Evolutionary conservation across 2,888 invertebrate genomes (phyloP).

Genomic region (Laspeyria flexula): DNA sequence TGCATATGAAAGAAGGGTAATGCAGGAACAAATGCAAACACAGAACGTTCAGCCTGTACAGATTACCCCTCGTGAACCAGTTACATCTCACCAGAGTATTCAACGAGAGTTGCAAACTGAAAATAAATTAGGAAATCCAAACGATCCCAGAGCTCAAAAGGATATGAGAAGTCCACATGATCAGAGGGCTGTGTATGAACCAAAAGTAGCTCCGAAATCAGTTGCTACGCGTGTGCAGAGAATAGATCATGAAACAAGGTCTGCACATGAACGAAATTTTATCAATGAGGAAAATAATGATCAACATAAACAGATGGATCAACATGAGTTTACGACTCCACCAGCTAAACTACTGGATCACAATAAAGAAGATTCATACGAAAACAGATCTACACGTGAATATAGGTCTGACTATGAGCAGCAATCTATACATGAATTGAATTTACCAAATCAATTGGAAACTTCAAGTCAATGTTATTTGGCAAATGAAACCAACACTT

Average conservation of each 20-base stretch:
- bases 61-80: not conserved
- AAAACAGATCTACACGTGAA: not conserved
- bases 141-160: not conserved
- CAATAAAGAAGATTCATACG: not conserved
- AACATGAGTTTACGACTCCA: not conserved
- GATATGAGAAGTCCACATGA: not conserved
- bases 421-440: not conserved
- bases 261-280: not conserved
- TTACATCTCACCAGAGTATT: not conserved
- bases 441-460: not conserved
- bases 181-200: not conserved
- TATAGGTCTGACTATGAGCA: not conserved
- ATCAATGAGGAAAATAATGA: not conserved
- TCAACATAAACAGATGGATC: not conserved
- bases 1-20: not conserved
- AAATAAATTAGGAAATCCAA: not conserved
- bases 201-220: not conserved
- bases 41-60: not conserved
- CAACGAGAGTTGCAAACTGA: not conserved
- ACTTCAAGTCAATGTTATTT: not conserved
- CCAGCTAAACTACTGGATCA: not conserved
- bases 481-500: not conserved
- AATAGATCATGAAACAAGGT: not conserved
- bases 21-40: not conserved
- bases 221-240: not conserved